Evolutionary conservation across 2,113 vertebrate genomes (phyloP), one percentile per base, ranked within the genome.

Genomic region (Promerops cafer): DNA sequence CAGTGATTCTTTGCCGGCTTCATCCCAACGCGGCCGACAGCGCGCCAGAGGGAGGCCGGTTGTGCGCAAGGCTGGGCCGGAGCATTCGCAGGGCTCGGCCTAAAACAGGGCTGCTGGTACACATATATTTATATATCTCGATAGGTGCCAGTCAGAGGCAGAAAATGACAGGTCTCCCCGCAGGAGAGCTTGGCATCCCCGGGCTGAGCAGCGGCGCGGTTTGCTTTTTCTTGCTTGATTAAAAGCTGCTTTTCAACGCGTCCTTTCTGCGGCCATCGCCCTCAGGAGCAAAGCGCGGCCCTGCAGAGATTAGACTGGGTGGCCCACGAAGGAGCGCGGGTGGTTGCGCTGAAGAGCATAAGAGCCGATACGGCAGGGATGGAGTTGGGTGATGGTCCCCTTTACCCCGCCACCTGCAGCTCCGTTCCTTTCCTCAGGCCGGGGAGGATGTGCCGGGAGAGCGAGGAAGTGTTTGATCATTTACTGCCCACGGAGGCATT

Each of bases 401-500:
- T 78, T 78, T 15, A 7, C 26, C 26, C 21, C 23, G n/a, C 16
- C 74, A 74, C 68, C 68, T 74, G 81, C 94, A 72, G 80, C 76
- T 78, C 83, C 42, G 5, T 42, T 94, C 52, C 71, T 56, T 87
- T 87, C 47, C 63, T 50, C 74, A 21, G 76, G 33, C 81, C 23
- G 24, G 45, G 78, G 28, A 94, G 53, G 78, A 84, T 49, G 69
- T 72, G 66, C 44, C 31, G 39, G 61, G 61, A 40, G 69, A 89
- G 27, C 3, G 33, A 86, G 80, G 63, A 93, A 91, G 90, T 42
- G 83, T 97, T 96, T 96, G 91, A 97, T 98, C 94, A 64, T 97
- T 98, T 97, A 97, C 93, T 97, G 92, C 96, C 93, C 90, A 94
- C 17, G 57, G 79, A 93, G 83, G 97, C 98, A 97, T 98, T 98